Evolutionary conservation across 1,140 invertebrate genomes (phyloP).

Genomic region (Ceratina japonica): DNA sequence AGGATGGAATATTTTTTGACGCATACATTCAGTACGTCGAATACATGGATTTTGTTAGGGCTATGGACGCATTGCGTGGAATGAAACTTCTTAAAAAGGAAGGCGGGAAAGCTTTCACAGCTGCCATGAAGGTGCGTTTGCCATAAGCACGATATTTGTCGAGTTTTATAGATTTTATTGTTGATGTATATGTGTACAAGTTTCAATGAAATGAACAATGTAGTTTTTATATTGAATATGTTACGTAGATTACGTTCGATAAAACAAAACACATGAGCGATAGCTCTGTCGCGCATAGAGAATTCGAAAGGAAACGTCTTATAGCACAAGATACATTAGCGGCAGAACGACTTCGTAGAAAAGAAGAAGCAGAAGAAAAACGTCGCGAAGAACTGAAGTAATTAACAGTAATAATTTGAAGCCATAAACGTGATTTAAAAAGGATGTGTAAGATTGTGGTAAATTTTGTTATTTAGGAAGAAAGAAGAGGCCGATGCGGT

Average conservation of each 20-base stretch:
- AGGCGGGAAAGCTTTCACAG: conserved; percentile 81
- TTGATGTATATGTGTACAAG: no score
- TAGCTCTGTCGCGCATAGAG: conserved; percentile 88
- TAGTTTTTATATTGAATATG: conserved; percentile 9
- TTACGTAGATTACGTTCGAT: conserved; percentile 91
- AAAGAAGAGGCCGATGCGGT: conserved; percentile 83
- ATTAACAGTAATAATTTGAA: conserved; percentile 48
- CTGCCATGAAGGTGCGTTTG: conserved; percentile 84
- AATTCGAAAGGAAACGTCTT: conserved; percentile 91
- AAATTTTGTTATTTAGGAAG: conserved; percentile 78
- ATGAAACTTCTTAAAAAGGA: conserved; percentile 92
- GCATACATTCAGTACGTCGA: conserved; percentile 96
- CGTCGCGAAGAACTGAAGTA: conserved; percentile 81
- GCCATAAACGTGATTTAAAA: conserved; percentile 5
- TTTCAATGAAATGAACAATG: neutral
- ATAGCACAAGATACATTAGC: conserved; percentile 87
- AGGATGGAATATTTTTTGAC: conserved; percentile 83
- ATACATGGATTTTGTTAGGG: conserved; percentile 95
- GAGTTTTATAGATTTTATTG: no score
- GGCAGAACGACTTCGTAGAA: conserved; percentile 83
- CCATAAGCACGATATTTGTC: neutral
- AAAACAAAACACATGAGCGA: conserved; percentile 96
- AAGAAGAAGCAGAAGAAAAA: conserved; percentile 82
- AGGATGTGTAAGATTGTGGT: neutral
- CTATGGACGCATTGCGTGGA: conserved; percentile 94